These are phyloP conservation scores for Penaeus monodon DNA, from an alignment of 2,888 invertebrate genomes.

Conservation along the genomic window DNA sequence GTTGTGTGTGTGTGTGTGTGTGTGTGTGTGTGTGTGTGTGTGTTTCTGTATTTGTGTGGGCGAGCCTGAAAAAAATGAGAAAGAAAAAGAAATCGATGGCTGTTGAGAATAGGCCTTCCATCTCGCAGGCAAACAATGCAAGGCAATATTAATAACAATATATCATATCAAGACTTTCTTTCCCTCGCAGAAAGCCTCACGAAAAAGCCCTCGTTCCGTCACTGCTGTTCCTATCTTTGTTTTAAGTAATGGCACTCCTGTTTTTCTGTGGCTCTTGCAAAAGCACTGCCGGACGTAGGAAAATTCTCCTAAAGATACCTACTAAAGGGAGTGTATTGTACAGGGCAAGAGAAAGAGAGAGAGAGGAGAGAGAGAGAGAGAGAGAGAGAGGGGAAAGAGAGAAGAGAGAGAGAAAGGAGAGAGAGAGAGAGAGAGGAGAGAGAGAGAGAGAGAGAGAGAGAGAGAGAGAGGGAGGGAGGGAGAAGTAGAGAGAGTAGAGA, in stretches of 20 bases:
- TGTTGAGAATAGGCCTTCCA: not conserved
- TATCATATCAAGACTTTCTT: too few species aligned
- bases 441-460: not conserved
- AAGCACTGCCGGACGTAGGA: too few species aligned
- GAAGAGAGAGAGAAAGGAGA: not conserved
- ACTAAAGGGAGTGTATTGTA: not conserved
- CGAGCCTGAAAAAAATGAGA: not conserved
- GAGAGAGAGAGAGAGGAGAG: not conserved
- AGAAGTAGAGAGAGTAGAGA: not conserved
- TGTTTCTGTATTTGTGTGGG: not conserved
- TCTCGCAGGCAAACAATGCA: too few species aligned
- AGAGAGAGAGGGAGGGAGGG: not conserved
- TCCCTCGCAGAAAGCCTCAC: too few species aligned
- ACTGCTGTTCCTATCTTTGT: too few species aligned
- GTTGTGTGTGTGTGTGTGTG: not conserved
- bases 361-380: not conserved
- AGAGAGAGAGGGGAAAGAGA: not conserved
- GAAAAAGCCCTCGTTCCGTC: too few species aligned
- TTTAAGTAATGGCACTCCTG: too few species aligned
- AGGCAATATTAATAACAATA: too few species aligned
- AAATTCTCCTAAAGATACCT: too few species aligned
- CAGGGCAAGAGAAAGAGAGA: not conserved
- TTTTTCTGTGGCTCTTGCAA: too few species aligned
- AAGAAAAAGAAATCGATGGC: not conserved
- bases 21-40: slow-evolving; percentile 10